Base-by-base conservation (phyloP, 2,113 vertebrate genomes). In the Macrotus californicus region DNA sequence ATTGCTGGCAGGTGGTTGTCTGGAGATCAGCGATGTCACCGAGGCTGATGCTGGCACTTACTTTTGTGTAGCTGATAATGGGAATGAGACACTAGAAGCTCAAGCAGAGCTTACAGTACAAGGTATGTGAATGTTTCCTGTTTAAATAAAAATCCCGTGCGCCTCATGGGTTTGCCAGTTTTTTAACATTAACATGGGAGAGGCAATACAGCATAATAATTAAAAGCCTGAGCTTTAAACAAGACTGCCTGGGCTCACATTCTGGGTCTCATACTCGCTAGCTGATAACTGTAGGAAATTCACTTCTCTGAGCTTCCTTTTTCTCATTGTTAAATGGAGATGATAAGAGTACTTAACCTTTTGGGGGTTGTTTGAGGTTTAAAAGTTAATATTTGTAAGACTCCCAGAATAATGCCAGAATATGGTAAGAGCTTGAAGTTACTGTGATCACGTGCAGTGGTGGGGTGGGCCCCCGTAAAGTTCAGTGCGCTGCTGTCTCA, bases 91-190 rank as follows among this genome's bases (percentile, higher is more conserved):
- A 2, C 94, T 99, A 24, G 98, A 99, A 94, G 98, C 99, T 24
- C 99, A 99, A 81, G 99, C 99, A n/a, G 99, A 99, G 46, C 99
- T 99, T 92, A 87, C 96, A 2, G 95, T 99, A 21, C 99, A 99
- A 99, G 99, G 99, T 99, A 98, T 94, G 97, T 64, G 50, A 61
- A 24, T 26, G 26, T 46, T 90, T 94, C 36, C 3, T 59, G 29
- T 75, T 13, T 22, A 81, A 43, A 52, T 70, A 29, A 76, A 93
- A 92, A 31, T 56, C 11, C 10, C 48, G 0, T 81, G 11, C 82
- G 9, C 24, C 79, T 21, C 48, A 21, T 89, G 72, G 43, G 12
- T 70, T 90, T 83, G 43, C 29, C 79, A 24, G 54, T 41, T 80
- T n/a, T 87, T 91, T 56, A 76, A 83, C 14, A 48, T 79, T 61